These are phyloP conservation scores for Semaprochilodus insignis DNA, from an alignment of 2,797 vertebrate genomes.

Conservation along the genomic window DNA sequence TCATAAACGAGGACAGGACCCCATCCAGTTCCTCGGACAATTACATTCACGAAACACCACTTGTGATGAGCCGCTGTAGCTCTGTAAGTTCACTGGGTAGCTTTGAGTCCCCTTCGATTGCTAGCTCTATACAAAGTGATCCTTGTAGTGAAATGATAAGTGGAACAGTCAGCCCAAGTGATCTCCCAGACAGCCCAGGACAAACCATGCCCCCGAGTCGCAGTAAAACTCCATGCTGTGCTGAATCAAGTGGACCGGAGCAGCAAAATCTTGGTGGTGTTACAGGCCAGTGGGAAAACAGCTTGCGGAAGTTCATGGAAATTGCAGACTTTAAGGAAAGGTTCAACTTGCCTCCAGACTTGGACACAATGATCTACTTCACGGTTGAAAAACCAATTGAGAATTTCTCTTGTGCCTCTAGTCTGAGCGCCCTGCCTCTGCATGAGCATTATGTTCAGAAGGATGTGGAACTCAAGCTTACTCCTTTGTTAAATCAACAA, in stretches of 20 bases:
- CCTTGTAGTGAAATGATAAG: constrained; percentile 97
- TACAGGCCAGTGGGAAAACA: constrained; percentile 93
- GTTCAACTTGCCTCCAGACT: constrained; percentile 91
- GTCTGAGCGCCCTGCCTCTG: constrained; percentile 93
- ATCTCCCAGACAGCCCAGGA: constrained; percentile 96
- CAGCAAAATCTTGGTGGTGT: constrained; percentile 83
- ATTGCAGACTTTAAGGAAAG: constrained; percentile 94
- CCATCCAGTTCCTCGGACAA: constrained; percentile 97
- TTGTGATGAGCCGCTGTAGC: constrained; percentile 97
- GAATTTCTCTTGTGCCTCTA: constrained; percentile 99
- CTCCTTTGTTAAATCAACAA: constrained; percentile 88
- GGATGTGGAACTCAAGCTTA: constrained; percentile 95
- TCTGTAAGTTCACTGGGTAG: constrained; percentile 97
- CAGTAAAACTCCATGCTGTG: constrained; percentile 93
- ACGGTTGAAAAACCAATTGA: constrained; percentile 97
- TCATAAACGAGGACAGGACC: constrained; percentile 86
- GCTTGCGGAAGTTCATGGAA: constrained; percentile 93
- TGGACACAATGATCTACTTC: constrained; percentile 97
- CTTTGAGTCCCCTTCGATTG: constrained; percentile 95
- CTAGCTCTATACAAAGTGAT: constrained; percentile 97
- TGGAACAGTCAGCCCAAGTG: constrained; percentile 95
- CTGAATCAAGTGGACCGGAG: constrained; percentile 81
- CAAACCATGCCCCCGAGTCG: constrained; percentile 99
- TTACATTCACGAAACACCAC: constrained; percentile 95
- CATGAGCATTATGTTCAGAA: constrained; percentile 97